Evolutionary conservation across 2,797 vertebrate species (phyloP).

Genomic region (Helostoma temminkii): DNA sequence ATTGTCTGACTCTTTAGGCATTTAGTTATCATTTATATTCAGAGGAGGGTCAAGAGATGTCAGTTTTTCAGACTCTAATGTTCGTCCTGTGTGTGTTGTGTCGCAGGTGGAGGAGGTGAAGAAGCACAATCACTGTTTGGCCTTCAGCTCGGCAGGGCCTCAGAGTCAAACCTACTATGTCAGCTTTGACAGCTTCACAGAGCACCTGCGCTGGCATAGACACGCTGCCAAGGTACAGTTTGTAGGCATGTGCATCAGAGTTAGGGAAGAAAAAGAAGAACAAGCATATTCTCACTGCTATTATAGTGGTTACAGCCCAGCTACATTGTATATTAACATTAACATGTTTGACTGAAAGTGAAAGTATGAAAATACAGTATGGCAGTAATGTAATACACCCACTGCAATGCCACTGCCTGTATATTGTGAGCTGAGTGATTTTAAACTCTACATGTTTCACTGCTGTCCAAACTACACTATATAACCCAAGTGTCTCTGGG

Average conservation of each 20-base stretch:
- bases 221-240: slow-evolving; percentile 93
- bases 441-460: slow-evolving; percentile 32
- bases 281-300: slow-evolving; percentile 35
- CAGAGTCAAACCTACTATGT: slow-evolving; percentile 98
- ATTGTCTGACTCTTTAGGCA: background rate
- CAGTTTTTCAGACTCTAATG: slow-evolving; percentile 34
- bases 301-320: slow-evolving; percentile 40
- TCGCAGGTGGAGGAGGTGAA: slow-evolving; percentile 97
- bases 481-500: slow-evolving; percentile 33
- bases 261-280: slow-evolving; percentile 19
- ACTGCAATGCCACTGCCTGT: background rate
- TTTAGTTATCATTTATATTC: slow-evolving; percentile 13
- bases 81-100: slow-evolving; percentile 29
- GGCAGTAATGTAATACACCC: slow-evolving; percentile 7
- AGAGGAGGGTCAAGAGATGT: slow-evolving; percentile 22
- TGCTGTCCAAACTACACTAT: slow-evolving; percentile 36
- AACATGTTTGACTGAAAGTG: no score
- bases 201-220: slow-evolving; percentile 96
- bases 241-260: slow-evolving; percentile 16
- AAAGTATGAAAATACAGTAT: slow-evolving; percentile 28
- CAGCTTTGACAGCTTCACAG: slow-evolving; percentile 97
- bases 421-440: slow-evolving; percentile 18
- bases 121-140: slow-evolving; percentile 98
- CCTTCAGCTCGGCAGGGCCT: slow-evolving; percentile 96
- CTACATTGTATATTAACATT: slow-evolving; percentile 45